phyloP scores from a whole-genome alignment of 2,797 vertebrate species.

The Eremophila alpestris region DNA sequence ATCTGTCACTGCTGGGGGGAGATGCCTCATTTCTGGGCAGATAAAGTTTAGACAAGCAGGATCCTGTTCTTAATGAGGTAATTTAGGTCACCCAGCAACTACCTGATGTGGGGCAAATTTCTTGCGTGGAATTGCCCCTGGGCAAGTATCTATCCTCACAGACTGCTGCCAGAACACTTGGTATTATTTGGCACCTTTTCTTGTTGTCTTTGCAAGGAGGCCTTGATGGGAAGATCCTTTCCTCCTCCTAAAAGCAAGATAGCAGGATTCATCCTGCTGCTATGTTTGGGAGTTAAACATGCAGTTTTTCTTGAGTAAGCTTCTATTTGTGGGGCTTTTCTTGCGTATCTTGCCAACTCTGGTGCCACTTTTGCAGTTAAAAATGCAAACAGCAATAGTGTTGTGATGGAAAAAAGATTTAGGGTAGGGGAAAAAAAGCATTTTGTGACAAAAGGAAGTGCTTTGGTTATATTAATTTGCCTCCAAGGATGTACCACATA shows the following conservation, averaged over 20 bases:
- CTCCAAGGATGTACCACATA: neutral
- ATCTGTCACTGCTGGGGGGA: neutral
- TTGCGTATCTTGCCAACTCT: neutral
- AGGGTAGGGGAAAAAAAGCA: too few relatives aligned
- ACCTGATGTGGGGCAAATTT: conserved; percentile 20
- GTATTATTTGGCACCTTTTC: neutral
- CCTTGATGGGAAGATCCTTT: neutral
- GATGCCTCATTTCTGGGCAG: conserved; percentile 29
- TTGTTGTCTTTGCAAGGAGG: neutral
- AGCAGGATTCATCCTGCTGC: neutral
- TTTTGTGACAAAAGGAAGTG: neutral
- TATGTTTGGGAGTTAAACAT: neutral
- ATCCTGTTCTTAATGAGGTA: conserved; percentile 62
- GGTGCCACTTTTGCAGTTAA: neutral
- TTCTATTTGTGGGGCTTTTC: neutral
- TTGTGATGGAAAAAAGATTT: neutral
- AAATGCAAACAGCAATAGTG: neutral
- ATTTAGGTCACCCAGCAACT: conserved; percentile 50
- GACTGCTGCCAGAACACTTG: neutral
- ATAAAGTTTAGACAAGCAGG: conserved; percentile 28
- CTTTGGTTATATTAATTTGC: neutral
- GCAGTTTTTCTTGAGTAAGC: neutral
- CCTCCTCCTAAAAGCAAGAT: neutral
- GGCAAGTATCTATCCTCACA: neutral
- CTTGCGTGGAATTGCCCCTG: neutral